Percentiles rank a stretch among this genome's conserved stretches.
These are phyloP conservation scores for Sebastes iracundus DNA, from an alignment of 2,797 vertebrate genomes.

Conservation along the genomic window DNA sequence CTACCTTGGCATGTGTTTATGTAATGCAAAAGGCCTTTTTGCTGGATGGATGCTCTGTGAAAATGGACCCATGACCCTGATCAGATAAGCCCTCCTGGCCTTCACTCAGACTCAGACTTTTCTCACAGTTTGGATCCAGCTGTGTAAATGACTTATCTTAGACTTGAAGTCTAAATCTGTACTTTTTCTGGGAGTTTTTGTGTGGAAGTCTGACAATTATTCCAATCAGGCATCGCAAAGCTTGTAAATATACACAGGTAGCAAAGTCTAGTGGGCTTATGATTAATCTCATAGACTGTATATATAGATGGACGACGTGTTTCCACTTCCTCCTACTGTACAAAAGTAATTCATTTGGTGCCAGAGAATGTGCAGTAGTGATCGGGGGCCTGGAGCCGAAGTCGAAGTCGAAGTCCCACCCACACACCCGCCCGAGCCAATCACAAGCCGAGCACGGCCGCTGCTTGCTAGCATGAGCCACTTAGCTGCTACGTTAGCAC, in stretches of 20 bases:
- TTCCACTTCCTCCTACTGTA: too few species aligned
- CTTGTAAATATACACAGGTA: neutral
- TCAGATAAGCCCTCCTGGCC: neutral
- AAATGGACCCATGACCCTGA: neutral
- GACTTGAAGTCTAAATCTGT: neutral
- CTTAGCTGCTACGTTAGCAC: too few species aligned
- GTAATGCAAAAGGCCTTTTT: neutral
- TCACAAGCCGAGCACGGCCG: too few species aligned
- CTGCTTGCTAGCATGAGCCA: too few species aligned
- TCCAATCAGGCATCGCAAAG: neutral
- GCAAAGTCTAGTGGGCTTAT: neutral
- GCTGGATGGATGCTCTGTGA: neutral
- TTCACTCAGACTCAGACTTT: neutral
- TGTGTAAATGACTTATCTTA: slow-evolving; percentile 11
- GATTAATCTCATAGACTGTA: neutral
- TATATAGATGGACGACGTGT: too few species aligned
- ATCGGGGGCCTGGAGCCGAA: too few species aligned
- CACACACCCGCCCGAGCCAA: too few species aligned
- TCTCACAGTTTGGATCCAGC: slow-evolving; percentile 12
- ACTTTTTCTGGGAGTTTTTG: neutral
- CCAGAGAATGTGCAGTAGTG: too few species aligned
- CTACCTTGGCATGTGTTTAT: neutral
- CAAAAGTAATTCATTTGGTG: too few species aligned
- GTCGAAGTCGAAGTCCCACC: too few species aligned
- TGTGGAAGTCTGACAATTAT: neutral